Evolutionary conservation across 2,113 vertebrate species (phyloP), one percentile per base, ranked within the genome.

Genomic region (Orycteropus afer): DNA sequence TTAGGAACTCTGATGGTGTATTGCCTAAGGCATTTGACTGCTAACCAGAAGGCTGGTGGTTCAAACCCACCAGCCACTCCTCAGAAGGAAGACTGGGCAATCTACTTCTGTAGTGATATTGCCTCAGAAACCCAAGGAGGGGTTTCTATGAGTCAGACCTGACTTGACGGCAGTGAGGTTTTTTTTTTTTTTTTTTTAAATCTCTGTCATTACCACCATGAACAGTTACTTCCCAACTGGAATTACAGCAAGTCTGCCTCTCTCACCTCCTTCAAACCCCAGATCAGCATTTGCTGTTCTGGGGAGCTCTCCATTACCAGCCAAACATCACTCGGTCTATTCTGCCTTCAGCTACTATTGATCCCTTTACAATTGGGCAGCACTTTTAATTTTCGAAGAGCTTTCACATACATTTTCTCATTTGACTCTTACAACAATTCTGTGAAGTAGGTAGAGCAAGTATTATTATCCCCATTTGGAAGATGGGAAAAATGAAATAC

Each of bases 351-450:
- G 10, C 89, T 59, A 79, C 69, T 96, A 97, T 97, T 94, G 97
- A 97, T 95, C 76, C 79, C 71, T 95, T 95, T 92, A 91, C 89
- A 95, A 95, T 95, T 93, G 95, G 93, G 76, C 23, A 94, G 96
- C 93, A 94, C 96, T 97, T 97, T 97, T 97, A 97, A 97, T 97
- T 97, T 96, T 96, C 93, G 96, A 97, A 97, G 95, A 97, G 96
- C 96, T 97, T 97, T 97, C 96, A 97, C 97, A 94, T 97, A 94
- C 95, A 94, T 97, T 97, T 96, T 97, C 94, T 97, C 95, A 96
- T 97, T 96, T 97, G 97, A 95, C 95, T 93, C 95, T 94, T 92
- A 93, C 79, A 94, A 96, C 91, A 95, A 86, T 95, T 86, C 91
- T 61, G 89, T 93, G 94, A 97, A 95, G 94, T 93, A 94, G 88